Base-by-base conservation (phyloP, 2,888 invertebrate species). In the Leptinotarsa juncta region DNA sequence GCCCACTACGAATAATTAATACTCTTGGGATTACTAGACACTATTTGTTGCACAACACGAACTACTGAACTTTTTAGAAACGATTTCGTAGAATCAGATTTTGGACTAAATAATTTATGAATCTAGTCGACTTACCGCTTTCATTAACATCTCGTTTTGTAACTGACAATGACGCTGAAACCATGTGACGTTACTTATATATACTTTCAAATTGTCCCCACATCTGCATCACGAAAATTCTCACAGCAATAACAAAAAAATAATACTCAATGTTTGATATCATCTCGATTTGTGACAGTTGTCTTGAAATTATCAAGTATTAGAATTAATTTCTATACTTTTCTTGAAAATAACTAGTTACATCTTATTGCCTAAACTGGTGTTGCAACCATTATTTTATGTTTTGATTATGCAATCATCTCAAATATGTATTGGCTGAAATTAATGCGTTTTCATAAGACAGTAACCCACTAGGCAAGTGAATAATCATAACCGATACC, bases 201-300 rank as follows among this genome's bases (percentile, higher is more conserved):
- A 57, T 57, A 57, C 57, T 57, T 26, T 57, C 57, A 57, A 57
- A 23, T 57, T 15, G 57, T 57, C 26, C 57, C 57, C 57, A 57
- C 57, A 23, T 15, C 57, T 57, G 14, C 57, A 15, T 23, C 57
- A 57, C 15, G 57, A 14, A 57, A 57, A 57, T 20, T 23, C 23
- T 57, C 20, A 23, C 14, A 57, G 57, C 57, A 57, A 23, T 15
- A 57, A n/a, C 57, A 23, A 57, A 50, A 57, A 57, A 57, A 26
- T 23, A 26, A 57, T 57, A 4, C 3, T 23, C 57, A 57, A 57
- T 57, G 14, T 57, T 23, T 57, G 14, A 23, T 57, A 14, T 23
- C 15, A 23, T 26, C 57, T 57, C 20, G 57, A 57, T 57, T 57
- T 57, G 23, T 57, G 23, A 57, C 20, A 23, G 20, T 18, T 57